Percentiles rank a stretch among this genome's conserved stretches.
Conservation (phyloP, 1,140 invertebrate species). For the Euglossa dilemma region DNA sequence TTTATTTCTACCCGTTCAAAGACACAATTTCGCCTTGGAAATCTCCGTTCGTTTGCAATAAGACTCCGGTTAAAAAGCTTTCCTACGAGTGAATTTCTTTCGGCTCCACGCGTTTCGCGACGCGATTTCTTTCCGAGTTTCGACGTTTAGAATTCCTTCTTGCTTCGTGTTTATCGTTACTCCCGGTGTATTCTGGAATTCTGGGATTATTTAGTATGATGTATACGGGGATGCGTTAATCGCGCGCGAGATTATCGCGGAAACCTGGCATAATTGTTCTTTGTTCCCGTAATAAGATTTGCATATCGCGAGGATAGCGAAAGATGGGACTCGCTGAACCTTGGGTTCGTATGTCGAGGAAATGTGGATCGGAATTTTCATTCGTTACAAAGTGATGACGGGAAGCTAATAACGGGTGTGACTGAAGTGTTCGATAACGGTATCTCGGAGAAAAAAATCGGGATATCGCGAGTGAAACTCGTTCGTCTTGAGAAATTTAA, state of each 20-base stretch:
- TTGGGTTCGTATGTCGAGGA: not conserved
- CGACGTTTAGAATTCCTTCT: not conserved
- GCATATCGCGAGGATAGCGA: not conserved
- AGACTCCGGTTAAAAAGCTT: not conserved
- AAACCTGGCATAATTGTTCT: not conserved
- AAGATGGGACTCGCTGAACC: not conserved
- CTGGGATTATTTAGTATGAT: not conserved
- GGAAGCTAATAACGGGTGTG: not conserved
- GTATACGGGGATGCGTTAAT: not conserved
- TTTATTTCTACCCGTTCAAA: not conserved
- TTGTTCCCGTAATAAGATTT: not conserved
- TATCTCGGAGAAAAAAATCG: not conserved
- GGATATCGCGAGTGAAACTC: no score
- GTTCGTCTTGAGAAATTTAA: no score
- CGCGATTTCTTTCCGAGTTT: not conserved
- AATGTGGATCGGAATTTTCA: not conserved
- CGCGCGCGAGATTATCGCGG: not conserved
- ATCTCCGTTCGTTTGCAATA: not conserved
- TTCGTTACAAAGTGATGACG: not conserved
- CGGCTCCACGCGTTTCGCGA: no score
- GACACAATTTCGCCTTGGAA: no score
- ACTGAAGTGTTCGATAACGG: not conserved
- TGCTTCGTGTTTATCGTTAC: no score
- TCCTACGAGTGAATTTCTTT: not conserved
- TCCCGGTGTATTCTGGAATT: no score